A percentile compares a stretch with the other conserved stretches of the same genome.
phyloP scores from a whole-genome alignment of 1,140 invertebrate species.

The Oscheius sp. region DNA sequence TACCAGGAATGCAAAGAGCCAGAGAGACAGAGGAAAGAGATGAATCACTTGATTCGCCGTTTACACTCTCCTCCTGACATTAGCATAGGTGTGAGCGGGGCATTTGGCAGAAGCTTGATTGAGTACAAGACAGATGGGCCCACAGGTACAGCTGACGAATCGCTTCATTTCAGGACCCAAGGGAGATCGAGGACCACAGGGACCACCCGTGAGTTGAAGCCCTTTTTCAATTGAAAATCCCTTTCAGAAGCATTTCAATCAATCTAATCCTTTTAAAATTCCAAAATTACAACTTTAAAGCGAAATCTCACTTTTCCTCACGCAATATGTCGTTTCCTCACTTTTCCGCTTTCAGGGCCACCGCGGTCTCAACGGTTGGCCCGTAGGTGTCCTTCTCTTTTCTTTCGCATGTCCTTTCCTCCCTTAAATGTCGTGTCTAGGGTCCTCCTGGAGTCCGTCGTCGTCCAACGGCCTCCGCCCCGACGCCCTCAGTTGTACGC shows the following conservation, averaged over 20 bases:
- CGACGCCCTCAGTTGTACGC: slow-evolving; percentile 15
- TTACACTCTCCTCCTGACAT: too few relatives aligned
- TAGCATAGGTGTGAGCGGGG: background rate
- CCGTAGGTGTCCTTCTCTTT: slow-evolving; percentile 30
- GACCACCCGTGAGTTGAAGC: slow-evolving; percentile 35
- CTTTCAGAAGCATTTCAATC: too few relatives aligned
- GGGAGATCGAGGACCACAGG: slow-evolving; percentile 37
- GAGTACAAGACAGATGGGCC: background rate
- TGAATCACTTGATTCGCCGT: too few relatives aligned
- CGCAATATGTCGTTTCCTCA: background rate
- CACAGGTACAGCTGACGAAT: background rate
- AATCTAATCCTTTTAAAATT: too few relatives aligned
- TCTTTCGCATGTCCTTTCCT: slow-evolving; percentile 14
- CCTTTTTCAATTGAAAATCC: slow-evolving; percentile 4
- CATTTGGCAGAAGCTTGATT: background rate
- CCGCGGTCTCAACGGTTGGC: slow-evolving; percentile 35
- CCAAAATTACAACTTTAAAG: background rate
- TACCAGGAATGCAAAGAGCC: too few relatives aligned
- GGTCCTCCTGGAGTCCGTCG: slow-evolving; percentile 21
- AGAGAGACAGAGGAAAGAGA: too few relatives aligned
- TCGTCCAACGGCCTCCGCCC: slow-evolving; percentile 7
- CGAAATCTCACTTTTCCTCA: background rate
- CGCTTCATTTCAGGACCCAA: slow-evolving; percentile 44
- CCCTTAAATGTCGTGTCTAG: slow-evolving; percentile 16
- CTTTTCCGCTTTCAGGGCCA: slow-evolving; percentile 38